These are phyloP conservation scores for Neofelis nebulosa DNA, from an alignment of 2,113 vertebrate genomes.

Conservation along the genomic window DNA sequence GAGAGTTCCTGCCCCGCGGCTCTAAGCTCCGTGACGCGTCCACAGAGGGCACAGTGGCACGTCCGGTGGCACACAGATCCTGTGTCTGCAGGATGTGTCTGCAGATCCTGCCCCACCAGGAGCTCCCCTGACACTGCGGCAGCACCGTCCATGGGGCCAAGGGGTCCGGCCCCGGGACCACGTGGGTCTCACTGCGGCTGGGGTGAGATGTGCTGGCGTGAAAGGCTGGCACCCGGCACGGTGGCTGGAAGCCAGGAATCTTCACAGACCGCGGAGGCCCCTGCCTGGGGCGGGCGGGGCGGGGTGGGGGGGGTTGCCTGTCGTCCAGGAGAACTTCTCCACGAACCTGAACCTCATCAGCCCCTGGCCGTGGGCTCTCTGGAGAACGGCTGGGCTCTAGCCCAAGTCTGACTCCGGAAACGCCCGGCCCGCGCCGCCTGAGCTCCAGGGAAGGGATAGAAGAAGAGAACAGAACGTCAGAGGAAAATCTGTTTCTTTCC, in stretches of 20 bases:
- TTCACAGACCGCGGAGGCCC: not conserved
- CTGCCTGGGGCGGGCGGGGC: too few species aligned
- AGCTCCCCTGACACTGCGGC: not conserved
- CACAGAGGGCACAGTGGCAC: not conserved
- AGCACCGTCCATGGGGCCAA: rapidly evolving
- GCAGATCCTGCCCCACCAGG: not conserved
- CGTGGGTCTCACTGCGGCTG: too few species aligned
- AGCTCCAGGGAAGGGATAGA: not conserved
- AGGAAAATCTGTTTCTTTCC: not conserved
- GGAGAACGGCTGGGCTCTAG: not conserved
- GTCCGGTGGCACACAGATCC: not conserved
- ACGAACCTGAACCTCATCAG: not conserved
- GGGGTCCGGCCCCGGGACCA: rapidly evolving
- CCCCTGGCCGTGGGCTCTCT: not conserved
- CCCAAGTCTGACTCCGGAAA: not conserved
- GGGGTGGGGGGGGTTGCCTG: too few species aligned
- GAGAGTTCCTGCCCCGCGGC: not conserved
- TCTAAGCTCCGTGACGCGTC: not conserved
- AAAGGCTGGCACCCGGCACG: too few species aligned
- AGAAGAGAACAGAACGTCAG: not conserved
- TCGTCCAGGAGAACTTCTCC: not conserved
- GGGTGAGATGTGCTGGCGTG: too few species aligned
- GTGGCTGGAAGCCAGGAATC: not conserved
- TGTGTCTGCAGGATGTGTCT: not conserved
- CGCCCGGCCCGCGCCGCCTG: not conserved